A percentile compares a stretch with the other conserved stretches of the same genome.
phyloP scores from a whole-genome alignment of 2,797 vertebrate genomes.

The Apogon hyalosoma region DNA sequence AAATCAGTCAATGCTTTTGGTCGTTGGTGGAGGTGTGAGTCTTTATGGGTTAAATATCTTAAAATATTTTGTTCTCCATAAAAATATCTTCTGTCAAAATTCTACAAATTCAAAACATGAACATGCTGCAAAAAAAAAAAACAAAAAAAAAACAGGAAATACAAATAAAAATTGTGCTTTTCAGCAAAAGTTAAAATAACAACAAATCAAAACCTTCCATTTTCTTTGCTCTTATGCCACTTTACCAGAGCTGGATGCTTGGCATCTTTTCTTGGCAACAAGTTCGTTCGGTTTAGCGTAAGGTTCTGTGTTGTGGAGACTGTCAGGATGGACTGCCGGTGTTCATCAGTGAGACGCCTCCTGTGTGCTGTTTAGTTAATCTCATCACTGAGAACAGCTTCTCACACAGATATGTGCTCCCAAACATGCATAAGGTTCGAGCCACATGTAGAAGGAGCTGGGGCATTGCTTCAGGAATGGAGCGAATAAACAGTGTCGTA shows the following conservation, averaged over 20 bases:
- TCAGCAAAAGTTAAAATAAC: neutral
- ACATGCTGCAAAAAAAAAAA: no score
- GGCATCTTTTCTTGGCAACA: slow-evolving; percentile 9
- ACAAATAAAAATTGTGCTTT: neutral
- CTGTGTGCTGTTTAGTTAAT: slow-evolving; percentile 22
- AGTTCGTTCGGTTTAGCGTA: neutral
- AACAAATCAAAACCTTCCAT: neutral
- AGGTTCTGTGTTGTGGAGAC: neutral
- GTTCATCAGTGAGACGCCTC: slow-evolving; percentile 20
- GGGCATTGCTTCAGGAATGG: neutral
- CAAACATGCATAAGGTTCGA: slow-evolving; percentile 5
- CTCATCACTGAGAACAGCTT: slow-evolving; percentile 16
- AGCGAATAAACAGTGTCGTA: slow-evolving; percentile 1
- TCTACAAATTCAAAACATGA: neutral
- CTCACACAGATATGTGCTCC: slow-evolving; percentile 14
- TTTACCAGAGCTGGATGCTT: slow-evolving; percentile 3
- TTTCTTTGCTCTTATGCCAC: neutral
- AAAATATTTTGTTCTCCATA: slow-evolving; percentile 4
- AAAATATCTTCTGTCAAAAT: neutral
- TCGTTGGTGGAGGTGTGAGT: no score
- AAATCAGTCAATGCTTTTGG: no score
- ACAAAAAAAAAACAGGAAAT: no score
- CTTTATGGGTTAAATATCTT: no score
- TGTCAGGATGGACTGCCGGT: slow-evolving; percentile 25
- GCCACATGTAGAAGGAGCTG: slow-evolving; percentile 10